Conservation (phyloP, 2,113 vertebrate genomes). For the Rallus limicola region DNA sequence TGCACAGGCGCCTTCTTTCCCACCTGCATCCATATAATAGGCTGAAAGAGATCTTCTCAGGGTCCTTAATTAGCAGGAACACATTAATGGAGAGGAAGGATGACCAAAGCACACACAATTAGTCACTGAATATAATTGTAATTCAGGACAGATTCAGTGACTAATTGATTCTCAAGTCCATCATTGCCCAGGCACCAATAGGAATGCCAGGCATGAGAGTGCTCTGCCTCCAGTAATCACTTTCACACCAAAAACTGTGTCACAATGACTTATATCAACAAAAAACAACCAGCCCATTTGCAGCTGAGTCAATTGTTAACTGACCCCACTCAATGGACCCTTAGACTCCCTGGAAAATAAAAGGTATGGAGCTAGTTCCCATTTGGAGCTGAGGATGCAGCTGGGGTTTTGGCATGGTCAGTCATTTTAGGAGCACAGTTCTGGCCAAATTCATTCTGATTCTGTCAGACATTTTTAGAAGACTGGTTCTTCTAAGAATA, state of each 20-base stretch:
- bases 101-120: constrained; percentile 24
- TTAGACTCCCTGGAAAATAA: background rate
- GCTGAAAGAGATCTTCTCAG: constrained; percentile 27
- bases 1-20: background rate
- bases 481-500: background rate
- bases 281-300: background rate
- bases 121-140: background rate
- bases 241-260: constrained; percentile 3
- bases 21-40: background rate
- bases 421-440: background rate
- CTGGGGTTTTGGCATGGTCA: background rate
- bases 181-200: background rate
- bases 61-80: constrained; percentile 14
- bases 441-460: background rate
- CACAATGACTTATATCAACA: background rate
- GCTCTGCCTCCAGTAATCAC: background rate
- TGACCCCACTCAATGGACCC: background rate
- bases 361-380: background rate
- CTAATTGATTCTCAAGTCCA: background rate
- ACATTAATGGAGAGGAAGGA: constrained; percentile 16
- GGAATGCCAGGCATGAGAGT: background rate
- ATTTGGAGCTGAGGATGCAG: background rate
- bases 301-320: background rate
- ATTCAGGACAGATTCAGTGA: background rate
- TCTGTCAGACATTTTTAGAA: background rate